Base-by-base conservation (phyloP, 2,113 vertebrate species). In the Saccopteryx leptura region DNA sequence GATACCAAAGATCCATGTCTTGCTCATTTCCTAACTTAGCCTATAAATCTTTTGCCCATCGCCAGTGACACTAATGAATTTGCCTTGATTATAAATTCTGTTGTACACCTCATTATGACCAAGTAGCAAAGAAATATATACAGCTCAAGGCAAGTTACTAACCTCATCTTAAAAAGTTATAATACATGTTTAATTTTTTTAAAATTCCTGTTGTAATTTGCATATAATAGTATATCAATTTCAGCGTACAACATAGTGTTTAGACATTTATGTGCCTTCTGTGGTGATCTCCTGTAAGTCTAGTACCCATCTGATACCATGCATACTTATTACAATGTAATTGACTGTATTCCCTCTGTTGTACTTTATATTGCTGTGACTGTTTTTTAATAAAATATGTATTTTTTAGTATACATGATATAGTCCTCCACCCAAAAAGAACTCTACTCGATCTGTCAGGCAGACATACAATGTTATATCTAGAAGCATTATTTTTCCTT, bases 161-260 rank as follows among this genome's bases (percentile, higher is more conserved):
- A 86, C 63, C 39, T 95, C 7, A 23, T 90, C 24, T 54, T 87
- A 68, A 87, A 83, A 93, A 76, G 18, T 88, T 90, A 90, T 94
- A 91, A 60, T 93, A 75, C 11, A n/a, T 85, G 39, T 39, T 39
- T 39, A 39, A 65, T 95, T 74, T 95, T 76, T 50, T 63, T 11
- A 63, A 82, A 26, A 28, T 7, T 19, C 48, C 58, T 58, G n/a
- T 58, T 79, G 21, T 12, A 58, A 13, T 39, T 79, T 10, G 58
- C n/a, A 79, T 79, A 79, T 6, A 58, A 58, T 58, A 39, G 13
- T 79, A 24, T 79, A 33, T 58, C 19, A 58, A 26, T 31, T 54
- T 76, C 50, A 79, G n/a, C 58, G 54, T 58, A 24, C 12, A 33
- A 21, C 19, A 79, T 58, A 79, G 54, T 23, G 11, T 13, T 58